phyloP scores from a whole-genome alignment of 2,113 vertebrate species.

The Ciconia stormi region DNA sequence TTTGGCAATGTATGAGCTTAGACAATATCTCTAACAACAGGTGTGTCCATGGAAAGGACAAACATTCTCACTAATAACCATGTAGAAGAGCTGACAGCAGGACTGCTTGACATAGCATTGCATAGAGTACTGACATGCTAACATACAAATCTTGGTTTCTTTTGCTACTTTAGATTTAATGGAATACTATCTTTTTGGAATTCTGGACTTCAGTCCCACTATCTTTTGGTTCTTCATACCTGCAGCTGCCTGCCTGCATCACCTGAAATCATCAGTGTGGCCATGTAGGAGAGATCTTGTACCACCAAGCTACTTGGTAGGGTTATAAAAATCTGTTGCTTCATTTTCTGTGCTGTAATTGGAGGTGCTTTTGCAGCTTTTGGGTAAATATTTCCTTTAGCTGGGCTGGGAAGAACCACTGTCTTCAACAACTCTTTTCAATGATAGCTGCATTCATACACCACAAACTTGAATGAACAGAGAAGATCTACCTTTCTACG shows the following conservation, averaged over 20 bases:
- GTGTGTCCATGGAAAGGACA: not conserved
- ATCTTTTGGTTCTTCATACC: not conserved
- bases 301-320: not conserved
- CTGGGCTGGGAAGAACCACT: not conserved
- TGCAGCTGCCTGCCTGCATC: not conserved
- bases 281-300: not conserved
- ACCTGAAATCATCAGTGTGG: not conserved
- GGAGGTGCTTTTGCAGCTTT: not conserved
- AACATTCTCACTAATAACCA: not conserved
- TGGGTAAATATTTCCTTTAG: not conserved
- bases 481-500: not conserved
- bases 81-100: not conserved
- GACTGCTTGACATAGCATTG: not conserved
- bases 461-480: not conserved
- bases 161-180: not conserved
- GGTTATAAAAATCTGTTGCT: not conserved
- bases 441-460: not conserved
- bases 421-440: not conserved
- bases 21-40: not conserved
- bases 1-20: not conserved
- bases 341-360: not conserved
- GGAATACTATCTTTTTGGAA: not conserved
- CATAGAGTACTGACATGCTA: not conserved
- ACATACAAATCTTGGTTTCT: not conserved
- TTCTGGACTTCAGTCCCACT: not conserved